Evolutionary conservation across 2,888 invertebrate genomes (phyloP), one percentile per base, ranked within the genome.

Genomic region (Cyclophora albipunctata): DNA sequence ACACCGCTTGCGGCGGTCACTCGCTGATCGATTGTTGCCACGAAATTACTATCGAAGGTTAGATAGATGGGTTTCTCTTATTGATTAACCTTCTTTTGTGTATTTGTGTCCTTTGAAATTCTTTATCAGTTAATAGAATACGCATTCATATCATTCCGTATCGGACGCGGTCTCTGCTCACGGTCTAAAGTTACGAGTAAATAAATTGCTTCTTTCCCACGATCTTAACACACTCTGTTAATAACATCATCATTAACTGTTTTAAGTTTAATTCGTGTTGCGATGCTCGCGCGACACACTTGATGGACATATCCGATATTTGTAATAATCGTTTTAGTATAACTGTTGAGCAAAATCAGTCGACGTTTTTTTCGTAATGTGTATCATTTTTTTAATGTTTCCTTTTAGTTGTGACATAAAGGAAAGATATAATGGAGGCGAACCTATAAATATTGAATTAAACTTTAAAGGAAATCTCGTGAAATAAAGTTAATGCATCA

Each of bases 21-120:
- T 59, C 59, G 63, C 66, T 69, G 73, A 69, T 71, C 73, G 73
- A 83, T 83, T 79, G 78, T 81, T 71, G 58, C 59, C 54, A 50
- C 48, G 54, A 51, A 73, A 70, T 71, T 73, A 65, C 69, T 60
- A 67, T 66, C 63, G 74, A 76, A 77, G 73, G 72, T 75, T 78
- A 74, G 71, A 77, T 72, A 62, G 69, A 71, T 76, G 68, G 59
- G 62, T 52, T 66, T 70, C 61, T 68, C 59, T 69, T 71, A 67
- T 67, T 71, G 71, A 78, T 78, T 73, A 73, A 64, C 63, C 63
- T 55, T 63, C 57, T 65, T 73, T 73, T 74, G 66, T 75, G 67
- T 65, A 63, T 63, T n/a, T n/a, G n/a, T 68, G 70, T 71, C 62
- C 65, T 69, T 69, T 71, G 73, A 76, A 75, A 20, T 20, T 65